Base-by-base conservation (phyloP, 1,140 invertebrate genomes). In the Orius insidiosus region DNA sequence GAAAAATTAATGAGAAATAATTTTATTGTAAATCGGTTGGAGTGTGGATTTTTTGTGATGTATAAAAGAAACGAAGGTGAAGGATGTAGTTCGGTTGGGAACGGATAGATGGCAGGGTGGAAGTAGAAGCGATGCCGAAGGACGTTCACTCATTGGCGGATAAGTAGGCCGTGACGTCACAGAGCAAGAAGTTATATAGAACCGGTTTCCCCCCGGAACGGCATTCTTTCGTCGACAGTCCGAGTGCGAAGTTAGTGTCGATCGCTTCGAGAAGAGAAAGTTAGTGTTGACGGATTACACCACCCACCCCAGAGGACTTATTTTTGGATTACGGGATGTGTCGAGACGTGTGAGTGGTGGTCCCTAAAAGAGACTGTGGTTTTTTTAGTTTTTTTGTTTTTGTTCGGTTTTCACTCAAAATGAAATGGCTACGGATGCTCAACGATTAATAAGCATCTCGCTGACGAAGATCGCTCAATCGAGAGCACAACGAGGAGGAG, bases 401-500 rank as follows among this genome's bases (percentile, higher is more conserved):
- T 44, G 24, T 49, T 24, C 34, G 42, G 11, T 43, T 43, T 30
- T 30, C 11, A 31, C 31, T 18, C 15, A 24, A 24, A 24, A 24
- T 24, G 37, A 39, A 45, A 72, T 73, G 69, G 67, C 66, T 44
- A 65, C 67, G 48, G 71, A 77, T 61, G 72, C 74, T 18, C 72
- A 75, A 58, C 64, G 69, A 55, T 61, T 77, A 52, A 76, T 77
- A 44, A 69, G 69, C 49, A 64, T 79, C 46, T 78, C 75, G 11
- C 58, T 79, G 48, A 71, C 72, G 11, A 79, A 79, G 63, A 78
- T 79, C 53, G 72, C 72, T 18, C 66, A 71, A 53, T 72, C 71
- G 6, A 57, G 75, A 33, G 57, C 61, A 32, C 68, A 72, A 52
- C 64, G 72, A 38, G 71, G 72, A 36, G 75, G 75, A 15, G 68